Evolutionary conservation across 1,140 invertebrate genomes (phyloP), one percentile per base, ranked within the genome.

Genomic region (Caenorhabditis latens): DNA sequence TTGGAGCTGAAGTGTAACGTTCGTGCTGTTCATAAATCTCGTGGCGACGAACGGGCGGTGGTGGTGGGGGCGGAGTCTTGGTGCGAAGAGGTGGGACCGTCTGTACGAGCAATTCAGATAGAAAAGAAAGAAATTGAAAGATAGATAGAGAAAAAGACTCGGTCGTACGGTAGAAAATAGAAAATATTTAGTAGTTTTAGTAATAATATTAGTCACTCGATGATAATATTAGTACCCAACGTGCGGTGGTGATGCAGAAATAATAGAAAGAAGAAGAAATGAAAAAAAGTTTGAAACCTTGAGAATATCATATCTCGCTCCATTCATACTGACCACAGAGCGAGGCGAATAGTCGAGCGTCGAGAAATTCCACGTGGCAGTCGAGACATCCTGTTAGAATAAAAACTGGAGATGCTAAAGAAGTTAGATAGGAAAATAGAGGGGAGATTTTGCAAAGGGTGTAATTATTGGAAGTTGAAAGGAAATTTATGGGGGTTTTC

Each of bases 291-390:
- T 5, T 50, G n/a, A 42, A 63, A 86, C 86, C 71, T 86, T 86
- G 19, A 86, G 75, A 84, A 86, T 86, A n/a, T 86, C 86, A 19
- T 86, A 50, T 32, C 86, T 71, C 11, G 87, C 90, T 43, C 91
- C 91, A 86, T 92, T 92, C 61, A 92, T 88, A 13, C 89, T 89
- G 50, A 92, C 90, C 42, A 92, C 88, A 11, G 90, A 91, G 53
- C 91, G 87, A 9, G 91, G 91, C 75, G 91, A 92, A 89, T 92
- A 91, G 79, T 90, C 89, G 13, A 90, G 67, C 11, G 71, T 89
- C 75, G 90, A 90, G 89, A 91, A 92, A 50, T 92, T 91, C 91
- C 91, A 92, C 43, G 91, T 92, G 50, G 91, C 87, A 13, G 91
- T 91, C n/a, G 91, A 92, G 43, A 87, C 88, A 83, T 91, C 91